Conservation (phyloP, 1,140 invertebrate species). For the Drosophila bocki region DNA sequence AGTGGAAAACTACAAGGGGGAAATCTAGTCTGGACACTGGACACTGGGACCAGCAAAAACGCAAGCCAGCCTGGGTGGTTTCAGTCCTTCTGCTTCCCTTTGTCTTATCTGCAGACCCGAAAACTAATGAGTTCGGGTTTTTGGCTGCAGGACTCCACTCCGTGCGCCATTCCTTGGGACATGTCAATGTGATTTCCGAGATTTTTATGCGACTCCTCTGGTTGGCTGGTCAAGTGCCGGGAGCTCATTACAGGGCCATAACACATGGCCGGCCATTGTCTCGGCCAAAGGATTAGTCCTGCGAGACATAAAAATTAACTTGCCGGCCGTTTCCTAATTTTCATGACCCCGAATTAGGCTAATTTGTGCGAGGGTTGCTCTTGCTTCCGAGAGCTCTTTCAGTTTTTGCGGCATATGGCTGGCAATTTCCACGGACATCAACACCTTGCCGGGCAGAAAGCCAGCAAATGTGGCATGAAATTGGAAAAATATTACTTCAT, state of each 20-base stretch:
- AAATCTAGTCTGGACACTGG: slow-evolving; percentile 47
- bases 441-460: slow-evolving; percentile 55
- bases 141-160: slow-evolving; percentile 34
- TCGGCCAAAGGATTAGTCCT: slow-evolving; percentile 55
- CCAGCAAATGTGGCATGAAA: slow-evolving; percentile 77
- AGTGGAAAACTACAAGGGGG: slow-evolving; percentile 75
- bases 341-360: slow-evolving; percentile 60
- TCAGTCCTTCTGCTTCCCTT: slow-evolving; percentile 27
- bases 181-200: slow-evolving; percentile 80
- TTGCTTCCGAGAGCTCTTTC: slow-evolving; percentile 2
- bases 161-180: slow-evolving; percentile 36
- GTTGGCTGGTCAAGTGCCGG: slow-evolving; percentile 41
- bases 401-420: slow-evolving; percentile 63
- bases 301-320: slow-evolving; percentile 72
- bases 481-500: slow-evolving; percentile 67
- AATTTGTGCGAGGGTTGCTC: slow-evolving; percentile 53
- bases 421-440: slow-evolving; percentile 69
- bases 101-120: slow-evolving; percentile 68
- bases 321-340: slow-evolving; percentile 55
- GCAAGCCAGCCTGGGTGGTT: neutral
- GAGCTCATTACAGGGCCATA: slow-evolving; percentile 82
- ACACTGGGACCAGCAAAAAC: slow-evolving; percentile 13
- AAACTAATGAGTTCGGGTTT: slow-evolving; percentile 70
- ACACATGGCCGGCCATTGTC: slow-evolving; percentile 68
- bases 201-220: slow-evolving; percentile 64